phyloP scores from a whole-genome alignment of 2,888 invertebrate genomes.

The Anaspis maculata region DNA sequence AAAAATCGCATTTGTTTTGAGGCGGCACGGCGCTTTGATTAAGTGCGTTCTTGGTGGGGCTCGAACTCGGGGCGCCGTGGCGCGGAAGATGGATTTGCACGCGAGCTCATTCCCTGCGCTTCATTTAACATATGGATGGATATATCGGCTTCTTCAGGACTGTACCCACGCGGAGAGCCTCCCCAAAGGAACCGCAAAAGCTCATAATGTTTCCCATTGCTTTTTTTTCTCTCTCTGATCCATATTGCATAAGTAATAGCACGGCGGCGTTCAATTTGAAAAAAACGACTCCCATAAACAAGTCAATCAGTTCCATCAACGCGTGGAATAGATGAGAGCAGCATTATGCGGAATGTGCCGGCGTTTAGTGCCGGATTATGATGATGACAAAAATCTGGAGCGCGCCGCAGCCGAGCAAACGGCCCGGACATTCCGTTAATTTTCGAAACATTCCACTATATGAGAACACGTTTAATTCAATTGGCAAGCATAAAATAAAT shows the following conservation, averaged over 20 bases:
- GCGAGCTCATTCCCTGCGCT: constrained; percentile 32
- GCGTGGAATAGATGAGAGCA: too few species aligned
- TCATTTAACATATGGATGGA: constrained; percentile 35
- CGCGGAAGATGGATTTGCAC: constrained; percentile 30
- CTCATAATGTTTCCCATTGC: too few species aligned
- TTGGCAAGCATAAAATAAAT: constrained; percentile 27
- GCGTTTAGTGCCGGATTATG: not conserved
- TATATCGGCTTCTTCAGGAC: too few species aligned
- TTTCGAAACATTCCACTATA: constrained; percentile 15
- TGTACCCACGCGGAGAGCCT: too few species aligned
- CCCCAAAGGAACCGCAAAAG: too few species aligned
- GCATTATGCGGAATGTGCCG: constrained; percentile 1
- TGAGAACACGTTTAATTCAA: constrained; percentile 23
- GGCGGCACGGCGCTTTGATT: constrained; percentile 37
- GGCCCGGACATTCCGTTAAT: constrained; percentile 16
- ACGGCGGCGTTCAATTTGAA: too few species aligned
- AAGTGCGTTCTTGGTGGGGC: constrained; percentile 36
- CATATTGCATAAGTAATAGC: too few species aligned
- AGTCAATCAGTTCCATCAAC: too few species aligned
- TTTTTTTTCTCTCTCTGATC: too few species aligned
- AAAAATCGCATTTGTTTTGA: constrained; percentile 41
- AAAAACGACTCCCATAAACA: too few species aligned
- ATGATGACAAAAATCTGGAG: constrained; percentile 4
- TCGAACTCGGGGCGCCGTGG: constrained; percentile 32
- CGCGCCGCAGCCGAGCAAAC: constrained; percentile 3